These are phyloP conservation scores for Periophthalmodon schlosseri DNA, from an alignment of 2,113 vertebrate species.

Conservation along the genomic window DNA sequence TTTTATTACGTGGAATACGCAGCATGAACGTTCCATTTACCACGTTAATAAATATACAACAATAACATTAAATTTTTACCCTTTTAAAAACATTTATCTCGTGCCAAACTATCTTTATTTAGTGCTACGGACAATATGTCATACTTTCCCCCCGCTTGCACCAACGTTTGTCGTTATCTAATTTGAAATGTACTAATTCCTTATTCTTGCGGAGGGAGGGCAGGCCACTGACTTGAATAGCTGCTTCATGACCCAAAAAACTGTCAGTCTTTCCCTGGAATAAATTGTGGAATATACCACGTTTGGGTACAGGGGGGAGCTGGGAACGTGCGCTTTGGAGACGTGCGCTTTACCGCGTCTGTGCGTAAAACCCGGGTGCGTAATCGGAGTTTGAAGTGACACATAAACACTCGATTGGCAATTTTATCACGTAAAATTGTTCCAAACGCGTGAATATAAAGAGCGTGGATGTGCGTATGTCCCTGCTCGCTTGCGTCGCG, in stretches of 20 bases:
- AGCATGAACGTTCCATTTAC: constrained; percentile 19
- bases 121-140: constrained; percentile 55
- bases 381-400: rapidly evolving
- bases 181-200: constrained; percentile 88
- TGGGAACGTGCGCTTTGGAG: constrained; percentile 23
- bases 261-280: constrained; percentile 91
- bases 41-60: constrained; percentile 21
- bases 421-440: not conserved
- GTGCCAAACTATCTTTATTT: constrained; percentile 36
- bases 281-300: constrained; percentile 86
- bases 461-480: not conserved
- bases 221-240: constrained; percentile 83
- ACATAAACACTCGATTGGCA: rapidly evolving
- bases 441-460: rapidly evolving
- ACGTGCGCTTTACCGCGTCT: not conserved
- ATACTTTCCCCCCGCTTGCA: constrained; percentile 64
- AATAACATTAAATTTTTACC: not conserved
- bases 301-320: constrained; percentile 61
- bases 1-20: constrained; percentile 25
- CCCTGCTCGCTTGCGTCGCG: constrained; percentile 57
- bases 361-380: not conserved
- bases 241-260: constrained; percentile 91
- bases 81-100: constrained; percentile 5
- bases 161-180: constrained; percentile 82
- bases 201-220: constrained; percentile 85